phyloP scores from a whole-genome alignment of 2,797 vertebrate species.

The Stomatorhinus walkeri region DNA sequence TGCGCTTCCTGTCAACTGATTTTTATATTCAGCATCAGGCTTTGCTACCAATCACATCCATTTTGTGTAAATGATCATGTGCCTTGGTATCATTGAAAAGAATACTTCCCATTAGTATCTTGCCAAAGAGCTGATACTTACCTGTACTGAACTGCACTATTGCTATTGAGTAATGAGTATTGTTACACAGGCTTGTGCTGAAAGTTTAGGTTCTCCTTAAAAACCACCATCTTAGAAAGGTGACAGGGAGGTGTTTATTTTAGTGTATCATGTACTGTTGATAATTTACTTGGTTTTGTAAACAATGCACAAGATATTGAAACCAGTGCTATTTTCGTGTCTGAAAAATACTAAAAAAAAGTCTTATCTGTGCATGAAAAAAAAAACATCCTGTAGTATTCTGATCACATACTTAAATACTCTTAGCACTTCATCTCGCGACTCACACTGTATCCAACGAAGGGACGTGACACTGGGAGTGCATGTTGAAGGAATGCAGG shows the following conservation, averaged over 20 bases:
- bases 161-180: neutral
- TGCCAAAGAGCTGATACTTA: neutral
- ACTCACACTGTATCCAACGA: neutral
- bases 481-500: slow-evolving; percentile 26
- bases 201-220: neutral
- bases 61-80: neutral
- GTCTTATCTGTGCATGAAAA: neutral
- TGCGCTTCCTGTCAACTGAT: neutral
- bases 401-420: neutral
- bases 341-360: neutral
- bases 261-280: neutral
- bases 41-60: neutral
- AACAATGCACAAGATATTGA: neutral
- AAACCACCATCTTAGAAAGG: neutral
- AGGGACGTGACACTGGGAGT: slow-evolving; percentile 26
- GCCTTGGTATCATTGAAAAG: neutral
- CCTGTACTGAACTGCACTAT: neutral
- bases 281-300: neutral
- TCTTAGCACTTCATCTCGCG: neutral
- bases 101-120: neutral
- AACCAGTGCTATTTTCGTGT: neutral
- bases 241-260: neutral
- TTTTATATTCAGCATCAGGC: neutral
- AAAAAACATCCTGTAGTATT: neutral
- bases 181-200: neutral